Evolutionary conservation across 2,888 invertebrate species (phyloP), one percentile per base, ranked within the genome.

Genomic region (Leucophenga montana): DNA sequence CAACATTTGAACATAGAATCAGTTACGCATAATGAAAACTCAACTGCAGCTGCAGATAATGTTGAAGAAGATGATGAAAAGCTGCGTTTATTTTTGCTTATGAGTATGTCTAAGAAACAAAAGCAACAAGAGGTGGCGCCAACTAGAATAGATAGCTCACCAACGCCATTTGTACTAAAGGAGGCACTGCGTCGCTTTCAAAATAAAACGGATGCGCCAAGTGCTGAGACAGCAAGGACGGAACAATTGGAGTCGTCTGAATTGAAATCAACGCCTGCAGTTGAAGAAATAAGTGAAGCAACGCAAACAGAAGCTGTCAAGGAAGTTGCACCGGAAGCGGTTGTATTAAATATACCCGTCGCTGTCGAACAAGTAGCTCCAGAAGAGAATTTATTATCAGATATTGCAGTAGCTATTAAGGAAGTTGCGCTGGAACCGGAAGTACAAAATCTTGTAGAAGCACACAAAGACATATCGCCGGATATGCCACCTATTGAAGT

Each of bases 121-220:
- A 72, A 76, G n/a, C 20, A 5, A 13, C 16, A 18, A 3, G 14
- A 27, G 1, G 31, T 1, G 39, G 11, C 8, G n/a, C n/a, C n/a
- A n/a, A n/a, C 0, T 13, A 0, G 53, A 56, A 3, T 20, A n/a
- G 1, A 1, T 39, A 39, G 56, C 65, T 61, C 0, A 77, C 67
- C 70, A 76, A 62, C 62, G 8, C 82, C 85, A 0, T 75, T 76
- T 48, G 85, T 88, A n/a, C 77, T 88, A 0, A 88, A 88, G 70
- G 85, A 87, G 72, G 88, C 88, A 4, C 85, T 88, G 0, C 85
- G 83, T 13, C 82, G 88, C 1, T 77, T 88, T 18, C 83, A 80
- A 66, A 33, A 75, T 1, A 68, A 73, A 44, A 48, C 71, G 0
- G 6, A 64, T 31, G 18, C 13, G 18, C 22, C 44, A 20, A 54